A percentile compares a stretch with the other conserved stretches of the same genome.
phyloP scores from a whole-genome alignment of 2,888 invertebrate species.

The Synanthedon formicaeformis region DNA sequence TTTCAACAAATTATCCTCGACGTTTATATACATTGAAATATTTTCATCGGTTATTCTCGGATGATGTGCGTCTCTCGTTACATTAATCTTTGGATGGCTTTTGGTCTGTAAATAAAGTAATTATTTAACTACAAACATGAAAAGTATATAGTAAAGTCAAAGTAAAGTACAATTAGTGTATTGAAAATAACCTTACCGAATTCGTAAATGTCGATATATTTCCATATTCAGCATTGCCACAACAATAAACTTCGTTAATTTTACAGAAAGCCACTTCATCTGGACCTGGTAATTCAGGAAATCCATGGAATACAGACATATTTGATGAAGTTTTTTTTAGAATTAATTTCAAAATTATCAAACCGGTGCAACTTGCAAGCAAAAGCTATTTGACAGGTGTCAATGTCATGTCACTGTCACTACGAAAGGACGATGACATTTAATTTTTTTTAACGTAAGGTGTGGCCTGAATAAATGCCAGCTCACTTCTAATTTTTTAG shows the following conservation, averaged over 20 bases:
- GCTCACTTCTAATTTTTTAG: too few relatives aligned
- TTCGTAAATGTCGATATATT: constrained; percentile 70
- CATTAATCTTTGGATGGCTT: constrained; percentile 77
- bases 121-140: neutral
- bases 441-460: too few relatives aligned
- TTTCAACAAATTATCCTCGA: constrained; percentile 79
- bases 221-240: constrained; percentile 67
- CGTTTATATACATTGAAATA: constrained; percentile 69
- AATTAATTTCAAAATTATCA: too few relatives aligned
- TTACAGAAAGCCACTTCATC: constrained; percentile 73
- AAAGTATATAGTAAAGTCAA: neutral
- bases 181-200: constrained; percentile 62
- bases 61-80: constrained; percentile 74
- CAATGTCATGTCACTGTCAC: too few relatives aligned
- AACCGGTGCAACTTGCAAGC: too few relatives aligned
- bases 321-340: constrained; percentile 3
- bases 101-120: constrained; percentile 58
- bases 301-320: constrained; percentile 66
- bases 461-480: too few relatives aligned
- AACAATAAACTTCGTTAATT: constrained; percentile 73
- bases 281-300: constrained; percentile 59
- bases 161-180: neutral
- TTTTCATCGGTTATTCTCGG: constrained; percentile 67
- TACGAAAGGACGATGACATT: too few relatives aligned
- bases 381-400: too few relatives aligned